phyloP scores from a whole-genome alignment of 2,888 invertebrate genomes.

The Pterostichus niger region DNA sequence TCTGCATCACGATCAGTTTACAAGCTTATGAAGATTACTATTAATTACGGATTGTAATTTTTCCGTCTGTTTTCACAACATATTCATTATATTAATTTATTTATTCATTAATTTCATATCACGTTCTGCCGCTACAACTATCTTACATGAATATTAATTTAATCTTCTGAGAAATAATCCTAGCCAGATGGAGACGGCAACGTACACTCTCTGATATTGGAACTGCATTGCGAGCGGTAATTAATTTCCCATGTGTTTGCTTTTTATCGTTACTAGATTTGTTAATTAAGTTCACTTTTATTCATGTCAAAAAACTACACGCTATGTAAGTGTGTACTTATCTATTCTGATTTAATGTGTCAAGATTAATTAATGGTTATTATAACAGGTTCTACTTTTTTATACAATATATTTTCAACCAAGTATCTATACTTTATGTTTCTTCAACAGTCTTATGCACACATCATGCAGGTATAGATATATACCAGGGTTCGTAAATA shows the following conservation, averaged over 20 bases:
- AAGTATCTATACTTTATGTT: too few species aligned
- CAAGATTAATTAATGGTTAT: too few species aligned
- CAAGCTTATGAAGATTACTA: constrained; percentile 15
- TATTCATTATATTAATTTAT: constrained; percentile 51
- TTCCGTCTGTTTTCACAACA: not conserved
- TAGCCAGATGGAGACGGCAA: not conserved
- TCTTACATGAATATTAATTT: constrained; percentile 39
- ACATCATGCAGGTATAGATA: too few species aligned
- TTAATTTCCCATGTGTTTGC: not conserved
- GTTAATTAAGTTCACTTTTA: not conserved
- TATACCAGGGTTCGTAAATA: too few species aligned
- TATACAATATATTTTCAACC: too few species aligned
- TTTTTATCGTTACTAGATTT: not conserved
- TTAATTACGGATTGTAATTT: constrained; percentile 52
- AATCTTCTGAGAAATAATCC: constrained; percentile 27
- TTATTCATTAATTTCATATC: constrained; percentile 55
- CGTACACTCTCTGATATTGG: not conserved
- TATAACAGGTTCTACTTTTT: too few species aligned
- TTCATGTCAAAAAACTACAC: too few species aligned
- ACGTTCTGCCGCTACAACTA: constrained; percentile 27
- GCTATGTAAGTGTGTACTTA: too few species aligned
- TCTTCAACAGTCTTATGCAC: too few species aligned
- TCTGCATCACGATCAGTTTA: not conserved
- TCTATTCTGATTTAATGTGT: too few species aligned
- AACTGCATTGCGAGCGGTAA: not conserved